phyloP scores from a whole-genome alignment of 2,888 invertebrate genomes.

The Lymantria dispar region DNA sequence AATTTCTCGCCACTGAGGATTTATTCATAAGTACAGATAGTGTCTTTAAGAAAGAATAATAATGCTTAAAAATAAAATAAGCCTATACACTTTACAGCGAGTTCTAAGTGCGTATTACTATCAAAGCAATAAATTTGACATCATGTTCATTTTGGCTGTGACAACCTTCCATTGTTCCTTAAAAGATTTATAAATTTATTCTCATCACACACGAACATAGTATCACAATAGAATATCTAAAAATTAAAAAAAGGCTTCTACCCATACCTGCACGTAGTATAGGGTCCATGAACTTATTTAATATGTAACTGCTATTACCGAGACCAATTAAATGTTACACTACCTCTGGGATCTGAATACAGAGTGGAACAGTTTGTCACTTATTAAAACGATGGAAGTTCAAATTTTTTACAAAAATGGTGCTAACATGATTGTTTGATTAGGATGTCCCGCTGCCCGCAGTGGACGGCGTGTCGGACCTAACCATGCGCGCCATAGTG shows the following conservation, averaged over 20 bases:
- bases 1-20: too few relatives aligned
- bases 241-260: slow-evolving; percentile 45
- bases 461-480: too few relatives aligned
- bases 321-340: slow-evolving; percentile 64
- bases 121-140: neutral
- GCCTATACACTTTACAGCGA: too few relatives aligned
- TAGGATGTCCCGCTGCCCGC: too few relatives aligned
- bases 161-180: slow-evolving; percentile 12
- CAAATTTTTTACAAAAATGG: too few relatives aligned
- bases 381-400: slow-evolving; percentile 33
- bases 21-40: too few relatives aligned
- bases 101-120: too few relatives aligned
- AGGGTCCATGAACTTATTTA: slow-evolving; percentile 68
- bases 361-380: slow-evolving; percentile 40
- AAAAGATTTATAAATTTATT: slow-evolving; percentile 28
- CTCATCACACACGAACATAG: slow-evolving; percentile 33
- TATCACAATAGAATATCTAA: slow-evolving; percentile 33
- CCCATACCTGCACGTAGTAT: slow-evolving; percentile 54
- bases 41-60: too few relatives aligned
- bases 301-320: slow-evolving; percentile 56
- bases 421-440: too few relatives aligned
- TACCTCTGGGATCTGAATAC: slow-evolving; percentile 56
- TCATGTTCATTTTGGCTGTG: slow-evolving; percentile 5
- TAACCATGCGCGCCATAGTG: too few relatives aligned
- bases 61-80: too few relatives aligned